These are phyloP conservation scores for Artemisiospiza belli DNA, from an alignment of 2,113 vertebrate genomes.

Conservation along the genomic window DNA sequence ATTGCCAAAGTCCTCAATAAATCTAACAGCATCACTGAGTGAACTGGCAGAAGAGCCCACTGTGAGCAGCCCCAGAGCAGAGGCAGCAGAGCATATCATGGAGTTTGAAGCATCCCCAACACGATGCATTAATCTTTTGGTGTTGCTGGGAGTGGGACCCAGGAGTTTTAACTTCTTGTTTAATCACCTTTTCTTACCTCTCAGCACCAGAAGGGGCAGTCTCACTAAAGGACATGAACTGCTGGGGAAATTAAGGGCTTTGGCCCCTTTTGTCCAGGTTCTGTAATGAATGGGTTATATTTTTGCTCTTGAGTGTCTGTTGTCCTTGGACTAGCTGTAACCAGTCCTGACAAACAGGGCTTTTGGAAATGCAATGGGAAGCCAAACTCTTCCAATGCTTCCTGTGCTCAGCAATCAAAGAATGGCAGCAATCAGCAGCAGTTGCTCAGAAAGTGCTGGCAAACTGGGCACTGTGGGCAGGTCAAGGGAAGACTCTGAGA, in stretches of 20 bases:
- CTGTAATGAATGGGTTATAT: neutral
- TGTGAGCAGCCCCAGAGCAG: neutral
- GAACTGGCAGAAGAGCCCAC: neutral
- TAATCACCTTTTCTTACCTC: neutral
- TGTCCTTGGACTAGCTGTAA: neutral
- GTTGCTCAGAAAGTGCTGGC: neutral
- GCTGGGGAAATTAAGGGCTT: neutral
- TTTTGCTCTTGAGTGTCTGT: neutral
- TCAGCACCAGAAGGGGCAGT: neutral
- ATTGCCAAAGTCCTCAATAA: conserved; percentile 52
- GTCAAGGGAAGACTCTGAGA: neutral
- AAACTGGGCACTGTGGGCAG: neutral
- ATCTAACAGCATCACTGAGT: neutral
- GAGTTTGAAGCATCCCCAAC: neutral
- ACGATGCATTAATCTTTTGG: neutral
- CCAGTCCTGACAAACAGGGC: neutral
- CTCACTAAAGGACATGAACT: neutral
- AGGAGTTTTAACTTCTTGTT: neutral
- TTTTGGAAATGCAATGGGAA: neutral
- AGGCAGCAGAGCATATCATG: neutral
- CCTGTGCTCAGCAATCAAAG: neutral
- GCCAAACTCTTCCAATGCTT: neutral
- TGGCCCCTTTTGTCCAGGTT: neutral
- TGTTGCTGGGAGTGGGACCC: neutral
- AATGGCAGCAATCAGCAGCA: neutral